Conservation (phyloP, 2,113 vertebrate species). For the Grammomys surdaster region DNA sequence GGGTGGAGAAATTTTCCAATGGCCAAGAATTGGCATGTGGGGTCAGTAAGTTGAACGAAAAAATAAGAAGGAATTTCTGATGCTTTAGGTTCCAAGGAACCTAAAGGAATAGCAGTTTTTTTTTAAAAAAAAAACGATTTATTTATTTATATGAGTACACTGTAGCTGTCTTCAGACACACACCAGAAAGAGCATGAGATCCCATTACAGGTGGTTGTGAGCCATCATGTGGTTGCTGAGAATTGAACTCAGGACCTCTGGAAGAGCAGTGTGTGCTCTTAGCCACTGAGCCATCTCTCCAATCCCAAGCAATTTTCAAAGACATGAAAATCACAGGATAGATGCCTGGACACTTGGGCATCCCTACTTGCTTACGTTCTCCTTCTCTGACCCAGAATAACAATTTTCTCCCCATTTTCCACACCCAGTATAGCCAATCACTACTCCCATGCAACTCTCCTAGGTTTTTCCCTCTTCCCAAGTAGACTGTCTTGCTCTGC, state of each 20-base stretch:
- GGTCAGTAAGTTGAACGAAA: neutral
- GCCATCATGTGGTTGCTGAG: no score
- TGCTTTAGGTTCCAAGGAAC: neutral
- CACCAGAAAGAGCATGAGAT: no score
- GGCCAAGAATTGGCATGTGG: neutral
- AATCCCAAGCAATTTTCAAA: conserved; percentile 18
- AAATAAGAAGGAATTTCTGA: neutral
- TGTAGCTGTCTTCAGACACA: no score
- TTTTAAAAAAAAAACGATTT: no score
- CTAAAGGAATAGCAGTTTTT: neutral
- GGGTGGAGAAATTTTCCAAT: neutral
- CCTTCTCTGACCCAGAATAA: neutral
- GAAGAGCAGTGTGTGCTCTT: no score
- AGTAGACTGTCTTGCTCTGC: neutral
- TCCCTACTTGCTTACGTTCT: neutral
- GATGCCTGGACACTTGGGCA: neutral
- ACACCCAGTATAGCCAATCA: no score
- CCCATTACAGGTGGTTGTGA: no score
- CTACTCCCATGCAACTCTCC: neutral
- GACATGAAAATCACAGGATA: neutral
- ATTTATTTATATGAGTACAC: no score
- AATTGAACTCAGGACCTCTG: no score
- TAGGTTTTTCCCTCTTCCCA: neutral
- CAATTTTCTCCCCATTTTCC: neutral
- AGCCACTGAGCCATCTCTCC: no score